A percentile compares a stretch with the other conserved stretches of the same genome.
Evolutionary conservation across 2,888 invertebrate genomes (phyloP).

Genomic region (Ophion obscuratus): DNA sequence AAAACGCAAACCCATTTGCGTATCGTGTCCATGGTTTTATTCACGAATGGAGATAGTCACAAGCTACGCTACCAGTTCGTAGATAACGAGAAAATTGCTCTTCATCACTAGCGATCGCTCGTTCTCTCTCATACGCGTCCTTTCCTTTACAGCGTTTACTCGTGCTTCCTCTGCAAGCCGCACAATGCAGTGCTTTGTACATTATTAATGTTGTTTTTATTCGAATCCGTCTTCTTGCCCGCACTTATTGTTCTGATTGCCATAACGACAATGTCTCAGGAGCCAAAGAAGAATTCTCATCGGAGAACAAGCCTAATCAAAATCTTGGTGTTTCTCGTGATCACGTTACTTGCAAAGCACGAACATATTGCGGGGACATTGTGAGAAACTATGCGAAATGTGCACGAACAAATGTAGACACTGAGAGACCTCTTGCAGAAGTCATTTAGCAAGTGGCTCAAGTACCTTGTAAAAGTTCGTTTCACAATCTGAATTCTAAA

Average conservation of each 20-base stretch:
- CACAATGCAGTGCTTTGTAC: constrained; percentile 41
- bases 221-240: constrained; percentile 35
- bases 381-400: constrained; percentile 19
- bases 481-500: not conserved
- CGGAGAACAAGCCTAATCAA: constrained; percentile 15
- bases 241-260: constrained; percentile 49
- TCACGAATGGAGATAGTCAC: constrained; percentile 35
- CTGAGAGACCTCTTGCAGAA: not conserved
- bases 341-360: not conserved
- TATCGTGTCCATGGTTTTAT: constrained; percentile 38
- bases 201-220: constrained; percentile 23
- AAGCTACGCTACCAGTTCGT: constrained; percentile 49
- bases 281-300: constrained; percentile 17
- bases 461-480: not conserved
- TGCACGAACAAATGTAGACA: constrained; percentile 16
- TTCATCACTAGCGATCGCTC: constrained; percentile 2
- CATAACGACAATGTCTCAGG: constrained; percentile 35
- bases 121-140: not conserved
- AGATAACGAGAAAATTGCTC: constrained; percentile 65
- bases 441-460: not conserved
- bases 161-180: constrained; percentile 16
- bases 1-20: constrained; percentile 24
- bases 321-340: constrained; percentile 4
- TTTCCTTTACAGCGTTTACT: constrained; percentile 30
- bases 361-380: constrained; percentile 18